These are phyloP conservation scores for Mus pahari DNA, from an alignment of 2,113 vertebrate genomes.

Conservation along the genomic window DNA sequence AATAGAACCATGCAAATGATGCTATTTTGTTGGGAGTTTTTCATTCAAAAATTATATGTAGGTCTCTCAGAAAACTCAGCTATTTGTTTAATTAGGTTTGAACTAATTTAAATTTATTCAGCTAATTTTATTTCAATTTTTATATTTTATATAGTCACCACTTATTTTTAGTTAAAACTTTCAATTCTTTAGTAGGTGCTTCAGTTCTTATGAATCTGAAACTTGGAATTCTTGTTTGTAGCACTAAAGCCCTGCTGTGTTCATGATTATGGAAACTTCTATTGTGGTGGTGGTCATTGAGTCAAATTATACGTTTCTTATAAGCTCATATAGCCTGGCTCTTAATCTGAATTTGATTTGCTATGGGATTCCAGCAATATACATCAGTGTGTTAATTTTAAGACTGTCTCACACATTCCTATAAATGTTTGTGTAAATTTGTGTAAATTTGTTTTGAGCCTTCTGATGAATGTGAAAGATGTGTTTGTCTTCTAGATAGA, in stretches of 20 bases:
- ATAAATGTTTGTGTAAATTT: neutral
- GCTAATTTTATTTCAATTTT: neutral
- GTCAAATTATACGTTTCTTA: neutral
- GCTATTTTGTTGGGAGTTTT: neutral
- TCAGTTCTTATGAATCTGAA: too few species aligned
- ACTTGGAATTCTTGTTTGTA: neutral
- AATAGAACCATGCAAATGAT: neutral
- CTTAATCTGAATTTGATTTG: neutral
- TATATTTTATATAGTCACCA: neutral
- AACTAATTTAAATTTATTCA: neutral
- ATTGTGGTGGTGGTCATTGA: neutral
- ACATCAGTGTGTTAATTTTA: neutral
- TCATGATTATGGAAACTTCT: neutral
- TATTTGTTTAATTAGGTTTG: neutral
- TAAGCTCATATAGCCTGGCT: neutral
- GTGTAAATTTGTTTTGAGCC: neutral
- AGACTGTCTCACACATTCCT: neutral
- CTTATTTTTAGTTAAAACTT: neutral
- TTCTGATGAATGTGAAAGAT: neutral
- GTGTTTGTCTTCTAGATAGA: neutral
- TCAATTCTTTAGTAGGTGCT: neutral
- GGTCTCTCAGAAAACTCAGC: neutral
- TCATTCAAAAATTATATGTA: neutral
- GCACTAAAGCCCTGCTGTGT: neutral
- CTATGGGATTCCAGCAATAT: neutral